Conservation (phyloP, 2,113 vertebrate species). For the Paedocypris sp. region DNA sequence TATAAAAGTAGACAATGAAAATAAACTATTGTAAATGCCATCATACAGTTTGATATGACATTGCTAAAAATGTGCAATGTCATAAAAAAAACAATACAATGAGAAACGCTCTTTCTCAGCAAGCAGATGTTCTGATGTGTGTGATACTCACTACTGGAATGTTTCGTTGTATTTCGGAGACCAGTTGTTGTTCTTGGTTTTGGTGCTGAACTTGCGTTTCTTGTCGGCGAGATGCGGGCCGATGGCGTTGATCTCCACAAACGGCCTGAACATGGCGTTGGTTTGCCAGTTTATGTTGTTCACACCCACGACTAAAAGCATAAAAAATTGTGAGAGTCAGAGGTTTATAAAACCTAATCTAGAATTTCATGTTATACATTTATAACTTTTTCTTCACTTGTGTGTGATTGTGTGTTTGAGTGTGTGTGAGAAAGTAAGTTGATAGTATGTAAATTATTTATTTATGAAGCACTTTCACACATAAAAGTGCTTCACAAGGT, state of each 20-base stretch:
- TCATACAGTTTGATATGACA: no score
- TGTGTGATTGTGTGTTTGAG: constrained; percentile 11
- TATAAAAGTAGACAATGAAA: no score
- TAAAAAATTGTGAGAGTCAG: constrained; percentile 3
- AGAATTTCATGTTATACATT: neutral
- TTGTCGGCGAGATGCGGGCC: constrained; percentile 88
- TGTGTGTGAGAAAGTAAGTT: no score
- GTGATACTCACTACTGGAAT: constrained; percentile 96
- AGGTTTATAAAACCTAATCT: no score
- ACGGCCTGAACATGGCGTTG: constrained; percentile 90
- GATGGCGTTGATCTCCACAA: constrained; percentile 85
- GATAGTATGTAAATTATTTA: no score
- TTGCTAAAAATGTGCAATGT: no score
- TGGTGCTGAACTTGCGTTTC: constrained; percentile 92
- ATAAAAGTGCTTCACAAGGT: no score
- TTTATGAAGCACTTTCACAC: no score
- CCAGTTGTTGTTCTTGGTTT: constrained; percentile 98
- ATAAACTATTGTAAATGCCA: no score
- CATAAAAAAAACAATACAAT: no score
- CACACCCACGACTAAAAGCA: constrained; percentile 73
- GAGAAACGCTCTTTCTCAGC: no score
- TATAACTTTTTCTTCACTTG: neutral
- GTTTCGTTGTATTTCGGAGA: constrained; percentile 98
- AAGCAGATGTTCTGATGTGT: no score
- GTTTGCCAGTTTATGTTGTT: constrained; percentile 92